A percentile compares a stretch with the other conserved stretches of the same genome.
Evolutionary conservation across 2,797 vertebrate genomes (phyloP).

Genomic region (Loriculus beryllinus): DNA sequence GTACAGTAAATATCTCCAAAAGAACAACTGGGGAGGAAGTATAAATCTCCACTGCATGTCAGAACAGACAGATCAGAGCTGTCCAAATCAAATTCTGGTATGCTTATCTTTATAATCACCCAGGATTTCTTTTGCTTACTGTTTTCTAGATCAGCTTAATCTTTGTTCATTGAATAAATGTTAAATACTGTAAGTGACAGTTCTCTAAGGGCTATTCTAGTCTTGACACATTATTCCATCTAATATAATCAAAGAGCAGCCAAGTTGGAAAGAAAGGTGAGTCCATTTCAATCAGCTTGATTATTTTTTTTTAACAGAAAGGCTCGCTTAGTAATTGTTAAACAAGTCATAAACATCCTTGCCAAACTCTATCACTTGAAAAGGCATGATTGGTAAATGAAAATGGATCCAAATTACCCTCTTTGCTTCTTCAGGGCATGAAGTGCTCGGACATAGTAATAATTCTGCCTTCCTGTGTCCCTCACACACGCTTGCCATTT

Average conservation of each 20-base stretch:
- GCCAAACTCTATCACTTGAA: constrained; percentile 44
- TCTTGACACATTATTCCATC: constrained; percentile 26
- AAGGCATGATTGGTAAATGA: constrained; percentile 45
- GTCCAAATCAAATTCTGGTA: constrained; percentile 17
- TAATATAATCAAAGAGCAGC: constrained; percentile 23
- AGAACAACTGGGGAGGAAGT: constrained; percentile 4
- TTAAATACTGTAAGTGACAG: constrained; percentile 31
- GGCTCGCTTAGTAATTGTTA: constrained; percentile 44
- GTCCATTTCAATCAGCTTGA: constrained; percentile 1
- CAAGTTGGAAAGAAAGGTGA: constrained; percentile 18
- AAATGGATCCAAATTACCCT: constrained; percentile 51
- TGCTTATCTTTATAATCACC: constrained; percentile 38
- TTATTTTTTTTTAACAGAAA: constrained; percentile 30
- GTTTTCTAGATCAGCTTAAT: constrained; percentile 21
- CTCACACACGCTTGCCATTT: neutral
- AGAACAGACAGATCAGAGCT: constrained; percentile 11
- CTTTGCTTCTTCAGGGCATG: constrained; percentile 25
- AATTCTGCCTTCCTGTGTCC: neutral
- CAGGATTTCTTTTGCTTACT: neutral
- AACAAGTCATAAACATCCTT: constrained; percentile 56
- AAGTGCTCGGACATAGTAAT: neutral
- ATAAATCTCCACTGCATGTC: constrained; percentile 23
- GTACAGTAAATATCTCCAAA: constrained; percentile 43
- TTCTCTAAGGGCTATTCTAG: constrained; percentile 6
- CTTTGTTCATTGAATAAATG: constrained; percentile 18